Evolutionary conservation across 2,797 vertebrate species (phyloP).

Genomic region (Chaenodraco wilsoni): DNA sequence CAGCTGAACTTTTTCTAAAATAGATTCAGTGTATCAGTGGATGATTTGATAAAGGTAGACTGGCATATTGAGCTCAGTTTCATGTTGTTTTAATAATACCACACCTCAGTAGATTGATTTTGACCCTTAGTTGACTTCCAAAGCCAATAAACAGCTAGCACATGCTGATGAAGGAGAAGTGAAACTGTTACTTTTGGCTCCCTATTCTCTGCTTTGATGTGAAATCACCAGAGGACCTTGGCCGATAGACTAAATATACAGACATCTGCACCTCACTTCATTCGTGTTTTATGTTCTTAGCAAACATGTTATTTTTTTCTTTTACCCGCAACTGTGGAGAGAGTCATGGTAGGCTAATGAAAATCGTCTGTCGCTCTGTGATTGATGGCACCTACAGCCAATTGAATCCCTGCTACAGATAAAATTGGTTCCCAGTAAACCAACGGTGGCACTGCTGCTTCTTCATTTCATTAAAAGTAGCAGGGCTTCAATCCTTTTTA

Average conservation of each 20-base stretch:
- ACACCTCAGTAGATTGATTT: slow-evolving; percentile 67
- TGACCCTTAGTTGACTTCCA: slow-evolving; percentile 75
- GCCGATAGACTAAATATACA: slow-evolving; percentile 83
- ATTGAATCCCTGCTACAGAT: slow-evolving; percentile 83
- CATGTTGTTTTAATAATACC: slow-evolving; percentile 79
- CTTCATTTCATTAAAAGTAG: slow-evolving; percentile 90
- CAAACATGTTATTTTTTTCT: slow-evolving; percentile 67
- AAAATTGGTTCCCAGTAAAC: slow-evolving; percentile 88
- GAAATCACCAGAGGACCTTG: slow-evolving; percentile 70
- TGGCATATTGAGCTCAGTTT: slow-evolving; percentile 38
- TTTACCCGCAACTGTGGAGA: slow-evolving; percentile 43
- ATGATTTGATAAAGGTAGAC: slow-evolving; percentile 27
- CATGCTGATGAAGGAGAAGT: slow-evolving; percentile 78
- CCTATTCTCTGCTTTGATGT: slow-evolving; percentile 80
- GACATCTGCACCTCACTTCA: slow-evolving; percentile 71
- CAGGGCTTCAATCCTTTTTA: slow-evolving; percentile 88
- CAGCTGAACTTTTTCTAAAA: slow-evolving; percentile 4
- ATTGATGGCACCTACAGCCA: slow-evolving; percentile 88
- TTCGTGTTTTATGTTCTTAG: slow-evolving; percentile 74
- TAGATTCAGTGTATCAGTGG: slow-evolving; percentile 3
- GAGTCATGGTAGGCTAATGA: slow-evolving; percentile 75
- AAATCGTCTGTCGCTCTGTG: slow-evolving; percentile 81
- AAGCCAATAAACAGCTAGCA: slow-evolving; percentile 82
- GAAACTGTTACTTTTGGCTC: slow-evolving; percentile 86
- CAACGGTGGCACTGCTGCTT: slow-evolving; percentile 83